Percentiles rank a stretch among this genome's conserved stretches.
Conservation (phyloP, 2,888 invertebrate genomes). For the Encarsia formosa region DNA sequence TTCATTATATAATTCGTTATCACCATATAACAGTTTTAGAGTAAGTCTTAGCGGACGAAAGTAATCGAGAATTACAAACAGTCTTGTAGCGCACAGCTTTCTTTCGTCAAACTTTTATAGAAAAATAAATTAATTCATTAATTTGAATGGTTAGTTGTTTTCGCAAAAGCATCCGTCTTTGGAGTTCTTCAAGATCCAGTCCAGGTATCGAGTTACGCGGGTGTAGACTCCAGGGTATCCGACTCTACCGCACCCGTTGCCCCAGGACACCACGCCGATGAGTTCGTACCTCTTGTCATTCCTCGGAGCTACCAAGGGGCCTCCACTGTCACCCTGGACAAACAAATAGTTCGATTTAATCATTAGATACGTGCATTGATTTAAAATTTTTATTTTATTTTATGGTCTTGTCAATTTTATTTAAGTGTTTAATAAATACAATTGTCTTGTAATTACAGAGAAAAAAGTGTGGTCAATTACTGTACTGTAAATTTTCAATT, state of each 20-base stretch:
- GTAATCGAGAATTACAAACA: no score
- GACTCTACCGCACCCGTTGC: conserved; percentile 80
- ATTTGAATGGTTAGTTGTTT: conserved; percentile 54
- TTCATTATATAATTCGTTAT: no score
- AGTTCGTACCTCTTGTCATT: conserved; percentile 73
- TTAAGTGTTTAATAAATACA: no score
- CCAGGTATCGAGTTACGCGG: conserved; percentile 73
- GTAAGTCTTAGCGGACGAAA: no score
- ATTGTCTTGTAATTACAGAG: no score
- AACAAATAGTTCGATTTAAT: not conserved
- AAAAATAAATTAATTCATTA: conserved; percentile 21
- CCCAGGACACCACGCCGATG: conserved; percentile 85
- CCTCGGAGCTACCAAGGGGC: conserved; percentile 71
- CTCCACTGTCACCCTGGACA: conserved; percentile 72
- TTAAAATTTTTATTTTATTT: no score
- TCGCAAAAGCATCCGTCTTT: conserved; percentile 79
- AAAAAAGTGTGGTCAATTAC: not conserved
- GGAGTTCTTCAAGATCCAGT: conserved; percentile 77
- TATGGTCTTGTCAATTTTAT: no score
- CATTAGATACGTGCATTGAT: no score
- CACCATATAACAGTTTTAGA: no score
- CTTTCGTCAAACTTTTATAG: no score
- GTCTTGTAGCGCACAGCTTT: no score
- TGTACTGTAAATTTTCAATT: not conserved
- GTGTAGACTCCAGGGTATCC: conserved; percentile 86